These are phyloP conservation scores for Notolabrus celidotus DNA, from an alignment of 2,797 vertebrate genomes.

Conservation along the genomic window DNA sequence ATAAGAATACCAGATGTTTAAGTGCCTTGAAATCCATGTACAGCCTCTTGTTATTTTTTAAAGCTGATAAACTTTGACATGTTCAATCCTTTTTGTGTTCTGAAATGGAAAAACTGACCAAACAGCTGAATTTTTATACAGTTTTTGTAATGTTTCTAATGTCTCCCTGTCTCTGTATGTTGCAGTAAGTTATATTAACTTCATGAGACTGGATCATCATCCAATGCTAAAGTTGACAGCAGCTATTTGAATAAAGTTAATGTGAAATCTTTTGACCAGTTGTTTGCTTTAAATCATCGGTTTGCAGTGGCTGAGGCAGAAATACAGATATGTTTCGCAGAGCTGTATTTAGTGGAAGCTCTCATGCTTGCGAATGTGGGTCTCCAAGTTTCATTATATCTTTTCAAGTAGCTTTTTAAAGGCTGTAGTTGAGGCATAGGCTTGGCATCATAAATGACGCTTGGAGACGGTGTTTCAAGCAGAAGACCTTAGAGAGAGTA, in stretches of 20 bases:
- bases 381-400: conserved; percentile 19
- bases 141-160: conserved; percentile 49
- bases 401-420: conserved; percentile 42
- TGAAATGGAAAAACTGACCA: conserved; percentile 61
- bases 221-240: conserved; percentile 75
- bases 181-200: conserved; percentile 84
- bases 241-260: conserved; percentile 80
- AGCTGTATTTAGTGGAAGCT: conserved; percentile 56
- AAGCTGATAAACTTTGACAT: conserved; percentile 52
- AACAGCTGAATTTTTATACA: conserved; percentile 43
- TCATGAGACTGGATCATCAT: conserved; percentile 84
- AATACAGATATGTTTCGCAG: conserved; percentile 37
- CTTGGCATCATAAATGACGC: conserved; percentile 16
- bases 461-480: conserved; percentile 2
- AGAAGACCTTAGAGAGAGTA: neutral
- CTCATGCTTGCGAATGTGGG: conserved; percentile 45
- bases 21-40: conserved; percentile 57
- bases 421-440: conserved; percentile 23
- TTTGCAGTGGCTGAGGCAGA: conserved; percentile 22
- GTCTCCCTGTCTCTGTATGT: conserved; percentile 56
- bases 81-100: conserved; percentile 53
- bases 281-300: conserved; percentile 43
- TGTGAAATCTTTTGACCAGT: conserved; percentile 68
- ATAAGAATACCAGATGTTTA: conserved; percentile 53
- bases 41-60: conserved; percentile 56